These are phyloP conservation scores for Sipha maydis DNA, from an alignment of 2,888 invertebrate genomes.

Conservation along the genomic window DNA sequence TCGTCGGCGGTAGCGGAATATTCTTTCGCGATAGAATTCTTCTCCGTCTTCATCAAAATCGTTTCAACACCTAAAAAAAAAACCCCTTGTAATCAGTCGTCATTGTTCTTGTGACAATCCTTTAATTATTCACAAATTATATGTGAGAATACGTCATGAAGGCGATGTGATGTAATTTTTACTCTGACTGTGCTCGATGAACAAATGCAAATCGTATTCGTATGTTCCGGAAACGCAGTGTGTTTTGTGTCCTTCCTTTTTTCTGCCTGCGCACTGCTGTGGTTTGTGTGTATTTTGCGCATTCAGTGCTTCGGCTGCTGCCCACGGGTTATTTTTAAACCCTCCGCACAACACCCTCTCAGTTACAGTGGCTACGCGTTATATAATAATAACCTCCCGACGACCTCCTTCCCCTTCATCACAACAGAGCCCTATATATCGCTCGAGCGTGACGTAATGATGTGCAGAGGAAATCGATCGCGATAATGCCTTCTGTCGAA, in stretches of 20 bases:
- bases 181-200: neutral
- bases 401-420: neutral
- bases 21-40: neutral
- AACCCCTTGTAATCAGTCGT: neutral
- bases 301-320: neutral
- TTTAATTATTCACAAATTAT: slow-evolving; percentile 3
- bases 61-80: neutral
- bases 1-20: neutral
- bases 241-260: neutral
- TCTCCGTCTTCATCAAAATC: neutral
- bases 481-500: neutral
- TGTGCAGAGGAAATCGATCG: neutral
- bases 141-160: neutral
- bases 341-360: slow-evolving; percentile 44
- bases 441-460: neutral
- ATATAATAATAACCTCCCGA: slow-evolving; percentile 48
- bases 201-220: neutral
- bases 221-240: neutral
- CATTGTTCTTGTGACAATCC: neutral
- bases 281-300: neutral
- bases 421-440: neutral
- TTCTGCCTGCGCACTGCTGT: neutral
- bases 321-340: slow-evolving; percentile 43
- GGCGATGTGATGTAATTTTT: neutral
- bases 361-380: slow-evolving; percentile 6